Base-by-base conservation (phyloP, 2,888 invertebrate genomes). In the Hypercompe scribonia region DNA sequence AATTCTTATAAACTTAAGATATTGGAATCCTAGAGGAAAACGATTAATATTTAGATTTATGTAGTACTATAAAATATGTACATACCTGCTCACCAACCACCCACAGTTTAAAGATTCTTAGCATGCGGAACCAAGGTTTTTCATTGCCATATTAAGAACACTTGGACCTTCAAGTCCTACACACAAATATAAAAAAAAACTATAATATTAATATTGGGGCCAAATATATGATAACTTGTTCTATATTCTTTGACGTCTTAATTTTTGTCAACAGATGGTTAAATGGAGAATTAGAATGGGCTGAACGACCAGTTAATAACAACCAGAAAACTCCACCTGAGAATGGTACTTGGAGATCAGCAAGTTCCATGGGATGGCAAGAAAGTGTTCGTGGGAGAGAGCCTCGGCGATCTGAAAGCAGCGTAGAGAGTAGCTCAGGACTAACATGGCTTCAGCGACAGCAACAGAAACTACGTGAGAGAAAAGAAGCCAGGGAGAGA, bases 401-500 rank as follows among this genome's bases (percentile, higher is more conserved):
- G 78, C 91, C 94, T 0, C 88, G 94, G 15, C 89, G 94, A n/a
- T 94, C 94, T 4, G 95, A 94, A 81, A 92, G 93, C 70, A 89
- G 89, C 61, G 86, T 89, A 21, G 95, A 93, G 76, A 92, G 91
- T 63, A 92, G 92, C 79, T 93, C 95, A n/a, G 96, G 96, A 36
- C 93, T 97, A 80, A 97, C 98, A 72, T 98, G 98, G 98, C 96
- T 98, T 78, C 98, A 98, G 91, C 96, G 97, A 81, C 98, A 98
- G 89, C 98, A 98, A 88, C 96, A 97, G 90, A 98, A 98, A 90
- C 96, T 98, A 66, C 96, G 97, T 68, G 98, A 98, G 84, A 96
- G 97, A 83, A 96, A 97, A 85, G 98, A 98, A 89, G 97, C 97
- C 76, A 96, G 97, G 88, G 96, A 97, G 90, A 96, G 97, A 78